Percentiles rank a stretch among this genome's conserved stretches.
These are phyloP conservation scores for Ibidorhyncha struthersii DNA, from an alignment of 2,113 vertebrate genomes.

Conservation along the genomic window DNA sequence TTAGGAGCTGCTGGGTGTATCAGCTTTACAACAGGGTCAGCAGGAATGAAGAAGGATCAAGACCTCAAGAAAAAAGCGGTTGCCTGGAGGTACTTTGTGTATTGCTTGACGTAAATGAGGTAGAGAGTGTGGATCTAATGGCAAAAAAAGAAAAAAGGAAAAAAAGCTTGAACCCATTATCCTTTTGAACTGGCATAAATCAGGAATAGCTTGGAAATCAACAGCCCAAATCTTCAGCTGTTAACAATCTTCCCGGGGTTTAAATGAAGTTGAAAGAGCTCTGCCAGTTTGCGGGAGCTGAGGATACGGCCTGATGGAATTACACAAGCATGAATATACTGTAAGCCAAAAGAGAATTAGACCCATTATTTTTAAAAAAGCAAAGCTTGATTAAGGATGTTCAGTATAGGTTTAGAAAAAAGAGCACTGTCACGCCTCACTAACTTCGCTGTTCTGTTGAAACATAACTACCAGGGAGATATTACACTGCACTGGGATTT, in stretches of 20 bases:
- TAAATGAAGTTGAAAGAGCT: neutral
- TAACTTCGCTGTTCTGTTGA: conserved; percentile 40
- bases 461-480: conserved; percentile 32
- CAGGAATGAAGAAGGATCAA: neutral
- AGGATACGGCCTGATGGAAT: neutral
- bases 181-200: neutral
- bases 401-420: conserved; percentile 32
- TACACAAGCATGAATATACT: conserved; percentile 41
- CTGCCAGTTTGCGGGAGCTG: neutral
- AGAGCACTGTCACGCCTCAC: conserved; percentile 47
- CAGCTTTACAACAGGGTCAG: neutral
- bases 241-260: conserved; percentile 5
- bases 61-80: neutral
- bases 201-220: conserved; percentile 18
- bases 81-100: neutral
- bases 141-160: neutral
- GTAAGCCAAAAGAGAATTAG: conserved; percentile 51
- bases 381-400: conserved; percentile 67
- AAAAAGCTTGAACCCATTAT: neutral
- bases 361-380: conserved; percentile 62
- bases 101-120: neutral
- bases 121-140: neutral
- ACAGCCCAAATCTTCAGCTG: neutral
- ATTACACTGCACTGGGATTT: neutral
- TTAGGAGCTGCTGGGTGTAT: neutral